Evolutionary conservation across 2,113 vertebrate species (phyloP).

Genomic region (Perca flavescens): DNA sequence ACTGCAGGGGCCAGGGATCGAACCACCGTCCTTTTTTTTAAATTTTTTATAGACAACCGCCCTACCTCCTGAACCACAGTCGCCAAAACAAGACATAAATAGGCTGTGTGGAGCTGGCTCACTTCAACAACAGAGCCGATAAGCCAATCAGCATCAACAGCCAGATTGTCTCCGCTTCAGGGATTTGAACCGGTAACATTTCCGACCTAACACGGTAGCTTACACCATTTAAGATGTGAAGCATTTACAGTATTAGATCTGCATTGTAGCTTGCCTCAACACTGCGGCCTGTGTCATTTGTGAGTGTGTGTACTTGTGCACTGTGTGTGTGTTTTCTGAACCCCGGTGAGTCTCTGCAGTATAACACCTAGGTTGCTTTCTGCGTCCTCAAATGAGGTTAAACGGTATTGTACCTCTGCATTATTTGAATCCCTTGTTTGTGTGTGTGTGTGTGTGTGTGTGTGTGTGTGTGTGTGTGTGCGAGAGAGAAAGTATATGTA

Average conservation of each 20-base stretch:
- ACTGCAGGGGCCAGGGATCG: too few species aligned
- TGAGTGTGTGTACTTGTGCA: neutral
- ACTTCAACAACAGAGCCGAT: too few species aligned
- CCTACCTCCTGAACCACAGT: too few species aligned
- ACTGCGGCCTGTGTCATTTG: slow-evolving; percentile 19
- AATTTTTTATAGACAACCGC: too few species aligned
- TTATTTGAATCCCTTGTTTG: slow-evolving; percentile 1
- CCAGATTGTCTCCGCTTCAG: too few species aligned
- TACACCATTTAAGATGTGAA: neutral
- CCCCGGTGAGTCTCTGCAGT: slow-evolving; percentile 16
- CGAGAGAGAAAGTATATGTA: neutral
- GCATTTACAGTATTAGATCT: neutral
- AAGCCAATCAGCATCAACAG: too few species aligned
- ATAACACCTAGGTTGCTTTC: slow-evolving; percentile 9
- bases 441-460: slow-evolving; percentile 31
- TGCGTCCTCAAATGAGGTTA: slow-evolving; percentile 51
- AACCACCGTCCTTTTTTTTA: too few species aligned
- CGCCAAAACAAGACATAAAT: too few species aligned
- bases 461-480: slow-evolving; percentile 33
- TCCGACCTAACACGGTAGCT: too few species aligned
- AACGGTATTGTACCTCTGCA: slow-evolving; percentile 23
- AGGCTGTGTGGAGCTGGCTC: too few species aligned
- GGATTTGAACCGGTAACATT: too few species aligned
- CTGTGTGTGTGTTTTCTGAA: neutral
- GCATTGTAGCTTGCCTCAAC: neutral